These are phyloP conservation scores for Synanthedon vespiformis DNA, from an alignment of 2,888 invertebrate species.

Conservation along the genomic window DNA sequence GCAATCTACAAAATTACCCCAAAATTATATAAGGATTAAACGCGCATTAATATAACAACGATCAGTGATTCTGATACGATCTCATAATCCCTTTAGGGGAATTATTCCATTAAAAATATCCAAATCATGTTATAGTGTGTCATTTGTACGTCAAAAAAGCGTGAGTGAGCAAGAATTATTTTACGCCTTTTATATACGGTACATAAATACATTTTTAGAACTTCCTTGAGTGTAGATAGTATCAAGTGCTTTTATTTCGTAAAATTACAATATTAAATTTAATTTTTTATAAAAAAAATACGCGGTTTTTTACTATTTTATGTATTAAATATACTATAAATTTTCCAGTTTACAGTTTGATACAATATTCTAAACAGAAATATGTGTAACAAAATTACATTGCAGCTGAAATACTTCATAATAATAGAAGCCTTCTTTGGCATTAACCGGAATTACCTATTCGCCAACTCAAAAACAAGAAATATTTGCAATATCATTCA, in stretches of 20 bases:
- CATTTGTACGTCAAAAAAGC: neutral
- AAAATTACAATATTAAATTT: too few species aligned
- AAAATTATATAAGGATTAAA: neutral
- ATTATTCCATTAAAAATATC: neutral
- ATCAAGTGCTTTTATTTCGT: too few species aligned
- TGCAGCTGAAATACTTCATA: constrained; percentile 12
- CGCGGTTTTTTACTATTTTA: too few species aligned
- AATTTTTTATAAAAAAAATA: too few species aligned
- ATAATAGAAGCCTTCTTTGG: constrained; percentile 30
- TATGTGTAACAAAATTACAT: too few species aligned
- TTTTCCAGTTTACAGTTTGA: too few species aligned
- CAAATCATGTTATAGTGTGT: neutral
- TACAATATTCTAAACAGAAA: too few species aligned
- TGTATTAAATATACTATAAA: too few species aligned
- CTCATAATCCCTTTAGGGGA: neutral
- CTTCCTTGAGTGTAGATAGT: too few species aligned
- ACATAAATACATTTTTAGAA: too few species aligned
- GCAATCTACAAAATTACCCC: neutral
- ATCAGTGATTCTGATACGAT: neutral
- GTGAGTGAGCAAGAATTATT: neutral
- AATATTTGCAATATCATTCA: constrained; percentile 22
- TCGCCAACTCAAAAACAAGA: constrained; percentile 13
- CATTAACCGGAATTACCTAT: constrained; percentile 32
- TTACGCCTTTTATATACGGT: neutral
- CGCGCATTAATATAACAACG: neutral